phyloP scores from a whole-genome alignment of 2,888 invertebrate genomes.

The Apamea sordens region DNA sequence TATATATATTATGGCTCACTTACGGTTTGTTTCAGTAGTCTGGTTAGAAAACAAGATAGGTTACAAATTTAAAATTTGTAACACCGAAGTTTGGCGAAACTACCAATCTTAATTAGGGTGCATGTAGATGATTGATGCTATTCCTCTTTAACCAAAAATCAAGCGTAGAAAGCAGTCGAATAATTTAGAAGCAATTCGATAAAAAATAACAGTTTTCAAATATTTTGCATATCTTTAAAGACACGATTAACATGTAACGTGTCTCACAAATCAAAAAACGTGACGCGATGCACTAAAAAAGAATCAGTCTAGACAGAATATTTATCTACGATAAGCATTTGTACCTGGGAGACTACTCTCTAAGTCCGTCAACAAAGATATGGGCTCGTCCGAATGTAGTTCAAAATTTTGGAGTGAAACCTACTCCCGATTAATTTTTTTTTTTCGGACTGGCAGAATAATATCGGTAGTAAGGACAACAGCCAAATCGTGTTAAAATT shows the following conservation, averaged over 20 bases:
- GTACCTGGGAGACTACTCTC: not conserved
- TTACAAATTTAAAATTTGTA: not conserved
- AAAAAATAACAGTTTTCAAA: not conserved
- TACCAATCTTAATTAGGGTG: not conserved
- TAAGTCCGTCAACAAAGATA: no score
- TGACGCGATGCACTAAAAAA: not conserved
- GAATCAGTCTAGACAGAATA: not conserved
- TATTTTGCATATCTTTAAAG: not conserved
- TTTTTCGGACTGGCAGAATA: no score
- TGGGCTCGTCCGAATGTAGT: no score
- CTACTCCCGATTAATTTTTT: no score
- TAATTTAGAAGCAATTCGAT: not conserved
- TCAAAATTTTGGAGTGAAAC: no score
- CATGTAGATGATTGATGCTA: not conserved
- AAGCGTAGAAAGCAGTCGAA: not conserved
- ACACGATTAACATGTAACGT: not conserved
- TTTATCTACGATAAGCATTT: constrained; percentile 5
- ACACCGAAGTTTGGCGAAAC: not conserved
- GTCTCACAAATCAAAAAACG: not conserved
- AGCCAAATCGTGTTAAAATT: no score
- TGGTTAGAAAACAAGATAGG: not conserved
- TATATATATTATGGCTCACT: not conserved
- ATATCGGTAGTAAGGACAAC: no score
- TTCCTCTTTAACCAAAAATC: not conserved
- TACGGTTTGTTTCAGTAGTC: not conserved